Evolutionary conservation across 1,140 invertebrate genomes (phyloP).

Genomic region (Papilio polyxenes): DNA sequence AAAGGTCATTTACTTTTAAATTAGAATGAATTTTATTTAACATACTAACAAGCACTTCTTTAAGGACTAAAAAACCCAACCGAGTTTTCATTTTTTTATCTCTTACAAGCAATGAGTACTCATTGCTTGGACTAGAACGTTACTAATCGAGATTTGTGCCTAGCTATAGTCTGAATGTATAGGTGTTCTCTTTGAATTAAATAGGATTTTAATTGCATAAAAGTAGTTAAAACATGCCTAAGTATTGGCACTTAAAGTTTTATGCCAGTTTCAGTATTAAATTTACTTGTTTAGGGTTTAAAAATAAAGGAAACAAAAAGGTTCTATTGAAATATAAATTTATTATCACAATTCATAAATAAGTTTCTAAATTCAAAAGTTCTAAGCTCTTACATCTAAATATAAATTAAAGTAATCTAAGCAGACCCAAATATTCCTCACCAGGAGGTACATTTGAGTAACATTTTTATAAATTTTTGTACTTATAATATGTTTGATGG

Average conservation of each 20-base stretch:
- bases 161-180: too few relatives aligned
- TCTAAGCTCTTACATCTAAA: conserved; percentile 69
- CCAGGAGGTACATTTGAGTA: conserved; percentile 47
- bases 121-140: neutral
- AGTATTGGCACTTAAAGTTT: neutral
- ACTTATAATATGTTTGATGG: conserved; percentile 45
- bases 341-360: conserved; percentile 81
- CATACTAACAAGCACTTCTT: neutral
- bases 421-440: conserved; percentile 54
- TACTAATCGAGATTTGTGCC: too few relatives aligned
- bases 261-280: neutral
- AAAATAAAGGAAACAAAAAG: conserved; percentile 42
- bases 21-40: neutral
- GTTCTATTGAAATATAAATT: conserved; percentile 68
- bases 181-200: neutral
- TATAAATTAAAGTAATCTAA: conserved; percentile 75
- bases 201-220: neutral
- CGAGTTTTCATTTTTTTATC: neutral
- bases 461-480: conserved; percentile 50
- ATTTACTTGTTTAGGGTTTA: neutral
- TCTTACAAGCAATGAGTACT: neutral
- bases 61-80: neutral
- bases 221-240: neutral
- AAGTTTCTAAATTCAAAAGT: conserved; percentile 67
- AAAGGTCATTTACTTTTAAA: conserved; percentile 6